phyloP scores from a whole-genome alignment of 2,888 invertebrate genomes.

The Caenorhabditis panamensis region DNA sequence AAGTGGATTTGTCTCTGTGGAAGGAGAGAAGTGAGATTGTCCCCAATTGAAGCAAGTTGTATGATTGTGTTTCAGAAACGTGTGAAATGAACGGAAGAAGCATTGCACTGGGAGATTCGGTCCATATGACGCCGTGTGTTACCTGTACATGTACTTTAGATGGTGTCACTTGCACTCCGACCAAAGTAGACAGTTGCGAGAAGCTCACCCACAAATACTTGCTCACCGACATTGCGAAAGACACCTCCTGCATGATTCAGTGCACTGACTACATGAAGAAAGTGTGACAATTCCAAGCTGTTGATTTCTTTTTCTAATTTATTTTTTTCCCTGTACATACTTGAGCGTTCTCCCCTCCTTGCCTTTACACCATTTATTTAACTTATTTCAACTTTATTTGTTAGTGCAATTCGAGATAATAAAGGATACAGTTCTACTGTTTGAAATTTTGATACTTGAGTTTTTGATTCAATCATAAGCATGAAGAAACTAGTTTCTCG shows the following conservation, averaged over 20 bases:
- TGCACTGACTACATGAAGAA: slow-evolving; percentile 78
- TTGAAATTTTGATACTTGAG: not conserved
- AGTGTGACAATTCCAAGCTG: slow-evolving; percentile 20
- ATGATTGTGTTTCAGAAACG: slow-evolving; percentile 69
- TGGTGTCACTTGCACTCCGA: slow-evolving; percentile 79
- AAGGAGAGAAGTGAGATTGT: slow-evolving; percentile 78
- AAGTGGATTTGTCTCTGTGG: slow-evolving; percentile 78
- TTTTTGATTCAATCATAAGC: slow-evolving; percentile 23
- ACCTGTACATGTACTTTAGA: slow-evolving; percentile 80
- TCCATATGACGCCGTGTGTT: slow-evolving; percentile 80
- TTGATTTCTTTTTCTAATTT: slow-evolving; percentile 26
- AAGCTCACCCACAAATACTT: slow-evolving; percentile 79
- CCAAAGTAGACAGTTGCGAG: slow-evolving; percentile 76
- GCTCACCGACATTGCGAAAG: slow-evolving; percentile 76
- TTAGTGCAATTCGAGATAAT: slow-evolving; percentile 54
- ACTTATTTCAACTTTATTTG: slow-evolving; percentile 36
- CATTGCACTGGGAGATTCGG: slow-evolving; percentile 78
- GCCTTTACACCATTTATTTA: slow-evolving; percentile 16
- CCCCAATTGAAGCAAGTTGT: not conserved
- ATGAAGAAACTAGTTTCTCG: slow-evolving; percentile 14
- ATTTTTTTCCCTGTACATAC: slow-evolving; percentile 45
- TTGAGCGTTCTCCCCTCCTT: not conserved
- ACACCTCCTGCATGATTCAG: slow-evolving; percentile 80
- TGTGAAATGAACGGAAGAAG: slow-evolving; percentile 79
- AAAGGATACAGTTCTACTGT: slow-evolving; percentile 5